Evolutionary conservation across 2,113 vertebrate species (phyloP).

Genomic region (Cyrtonyx montezumae): DNA sequence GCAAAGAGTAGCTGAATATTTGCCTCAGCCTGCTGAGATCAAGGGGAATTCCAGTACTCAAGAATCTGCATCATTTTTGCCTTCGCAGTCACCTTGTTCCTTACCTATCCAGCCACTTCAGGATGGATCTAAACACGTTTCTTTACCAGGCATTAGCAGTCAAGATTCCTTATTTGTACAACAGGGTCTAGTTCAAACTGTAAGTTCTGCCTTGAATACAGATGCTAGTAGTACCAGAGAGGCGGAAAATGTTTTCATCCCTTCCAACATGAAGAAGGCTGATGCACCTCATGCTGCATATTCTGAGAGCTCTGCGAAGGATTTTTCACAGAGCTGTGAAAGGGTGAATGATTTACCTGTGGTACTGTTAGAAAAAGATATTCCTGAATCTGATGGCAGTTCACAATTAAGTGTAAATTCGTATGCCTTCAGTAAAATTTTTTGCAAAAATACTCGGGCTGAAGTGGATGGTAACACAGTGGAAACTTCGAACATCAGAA

Average conservation of each 20-base stretch:
- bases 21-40: slow-evolving; percentile 65
- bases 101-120: slow-evolving; percentile 57
- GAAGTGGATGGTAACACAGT: slow-evolving; percentile 58
- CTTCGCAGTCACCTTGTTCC: slow-evolving; percentile 68
- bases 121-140: slow-evolving; percentile 56
- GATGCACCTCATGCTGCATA: slow-evolving; percentile 38
- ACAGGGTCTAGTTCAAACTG: slow-evolving; percentile 61
- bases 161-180: slow-evolving; percentile 67
- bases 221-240: slow-evolving; percentile 60
- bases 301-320: slow-evolving; percentile 63
- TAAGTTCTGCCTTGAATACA: slow-evolving; percentile 45
- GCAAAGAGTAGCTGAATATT: slow-evolving; percentile 63
- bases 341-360: not conserved
- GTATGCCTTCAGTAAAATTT: slow-evolving; percentile 7
- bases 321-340: slow-evolving; percentile 63
- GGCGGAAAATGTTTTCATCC: slow-evolving; percentile 57
- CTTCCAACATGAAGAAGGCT: slow-evolving; percentile 54
- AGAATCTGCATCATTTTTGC: slow-evolving; percentile 61
- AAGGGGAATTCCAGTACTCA: slow-evolving; percentile 56
- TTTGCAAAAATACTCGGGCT: slow-evolving; percentile 53
- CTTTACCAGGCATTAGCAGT: slow-evolving; percentile 61
- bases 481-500: slow-evolving; percentile 67
- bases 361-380: slow-evolving; percentile 60
- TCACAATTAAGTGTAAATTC: slow-evolving; percentile 51
- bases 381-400: slow-evolving; percentile 40